Percentiles rank a stretch among this genome's conserved stretches.
Evolutionary conservation across 2,888 invertebrate species (phyloP).

Genomic region (Patella ulyssiponensis): DNA sequence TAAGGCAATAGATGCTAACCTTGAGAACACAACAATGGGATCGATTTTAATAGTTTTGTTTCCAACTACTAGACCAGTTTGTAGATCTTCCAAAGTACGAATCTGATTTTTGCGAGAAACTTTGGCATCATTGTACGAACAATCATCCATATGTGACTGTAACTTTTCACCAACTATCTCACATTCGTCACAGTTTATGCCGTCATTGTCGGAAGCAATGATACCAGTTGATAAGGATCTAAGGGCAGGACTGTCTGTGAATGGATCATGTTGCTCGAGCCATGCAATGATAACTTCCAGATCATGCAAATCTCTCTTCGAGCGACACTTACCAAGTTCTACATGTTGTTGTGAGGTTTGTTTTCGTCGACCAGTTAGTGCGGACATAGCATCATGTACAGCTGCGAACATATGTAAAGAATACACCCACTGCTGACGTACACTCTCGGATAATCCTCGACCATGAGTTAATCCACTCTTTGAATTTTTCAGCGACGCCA

Average conservation of each 20-base stretch:
- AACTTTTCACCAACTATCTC: neutral
- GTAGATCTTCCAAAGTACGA: neutral
- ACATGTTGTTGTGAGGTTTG: neutral
- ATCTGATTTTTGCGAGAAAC: neutral
- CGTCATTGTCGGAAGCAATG: neutral
- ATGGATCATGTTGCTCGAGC: neutral
- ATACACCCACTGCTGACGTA: neutral
- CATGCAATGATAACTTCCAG: neutral
- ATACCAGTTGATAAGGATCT: neutral
- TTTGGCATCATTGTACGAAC: neutral
- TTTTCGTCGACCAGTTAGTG: neutral
- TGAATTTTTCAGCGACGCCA: neutral
- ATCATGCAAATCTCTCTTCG: neutral
- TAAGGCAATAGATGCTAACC: no score
- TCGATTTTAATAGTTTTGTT: no score
- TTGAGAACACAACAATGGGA: no score
- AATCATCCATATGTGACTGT: neutral
- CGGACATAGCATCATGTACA: slow-evolving; percentile 5
- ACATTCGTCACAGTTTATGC: neutral
- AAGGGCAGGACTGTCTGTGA: neutral
- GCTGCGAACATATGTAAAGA: neutral
- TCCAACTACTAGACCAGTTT: neutral
- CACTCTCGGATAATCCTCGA: neutral
- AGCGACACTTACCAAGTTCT: neutral
- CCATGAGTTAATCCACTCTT: neutral